Evolutionary conservation across 2,888 invertebrate genomes (phyloP), one percentile per base, ranked within the genome.

Genomic region (Oithona nana): DNA sequence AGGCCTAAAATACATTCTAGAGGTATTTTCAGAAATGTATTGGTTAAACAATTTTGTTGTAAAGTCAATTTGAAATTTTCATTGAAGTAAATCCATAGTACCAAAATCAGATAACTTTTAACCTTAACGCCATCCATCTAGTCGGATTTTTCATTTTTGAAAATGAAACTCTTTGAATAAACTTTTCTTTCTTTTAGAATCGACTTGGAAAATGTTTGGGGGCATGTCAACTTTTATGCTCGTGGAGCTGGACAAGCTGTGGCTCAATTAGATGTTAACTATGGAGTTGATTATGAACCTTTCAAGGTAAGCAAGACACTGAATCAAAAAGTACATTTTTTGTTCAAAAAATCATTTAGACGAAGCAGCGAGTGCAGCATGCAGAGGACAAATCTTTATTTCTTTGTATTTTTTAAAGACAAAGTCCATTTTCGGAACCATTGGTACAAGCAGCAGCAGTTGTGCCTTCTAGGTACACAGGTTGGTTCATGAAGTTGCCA

Each of bases 231-330:
- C 65, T 72, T 77, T 1, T 69, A 72, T 28, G 77, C 75, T 3
- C 71, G 73, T 67, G 79, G 79, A 51, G 73, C 76, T 4, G 79
- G 79, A 1, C 71, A 78, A 64, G 77, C 78, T 1, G 69, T 79
- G 31, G 71, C 78, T 48, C 78, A 78, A 70, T 68, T 78, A 67
- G 75, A 76, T 51, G 70, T 74, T 26, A 69, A 69, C 55, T 75
- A 73, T 65, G 74, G 74, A n/a, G 70, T 76, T 3, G 76, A 76
- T 65, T 69, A 69, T 65, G 71, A 71, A 24, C 69, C 69, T 48
- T 68, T 72, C 24, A 67, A 68, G 31, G 72, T 50, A n/a, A 59
- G 59, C 26, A 24, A 49, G n/a, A 1, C 49, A n/a, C 2, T 20
- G 16, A 54, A 24, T 54, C 24, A 20, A 3, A 54, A 22, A 20